Percentiles rank a stretch among this genome's conserved stretches.
Conservation (phyloP, 2,797 vertebrate genomes). For the Smutsia temminckii region DNA sequence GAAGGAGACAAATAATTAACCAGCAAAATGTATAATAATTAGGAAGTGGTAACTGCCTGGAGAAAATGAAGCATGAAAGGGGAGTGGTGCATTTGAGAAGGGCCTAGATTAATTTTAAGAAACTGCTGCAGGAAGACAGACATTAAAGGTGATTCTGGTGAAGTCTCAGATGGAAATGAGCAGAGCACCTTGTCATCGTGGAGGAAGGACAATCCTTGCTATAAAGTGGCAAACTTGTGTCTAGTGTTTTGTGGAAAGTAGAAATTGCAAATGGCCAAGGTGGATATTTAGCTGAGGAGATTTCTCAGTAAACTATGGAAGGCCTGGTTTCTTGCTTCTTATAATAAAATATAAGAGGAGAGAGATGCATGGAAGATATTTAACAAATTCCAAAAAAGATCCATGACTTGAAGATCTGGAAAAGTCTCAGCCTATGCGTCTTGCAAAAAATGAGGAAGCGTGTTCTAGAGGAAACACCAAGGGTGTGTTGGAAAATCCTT, state of each 20-base stretch:
- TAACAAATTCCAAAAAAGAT: background rate
- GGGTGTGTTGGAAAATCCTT: background rate
- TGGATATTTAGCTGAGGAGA: background rate
- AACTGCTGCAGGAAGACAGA: too few species aligned
- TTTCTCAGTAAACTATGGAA: background rate
- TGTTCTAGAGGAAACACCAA: background rate
- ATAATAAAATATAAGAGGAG: background rate
- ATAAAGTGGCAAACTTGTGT: background rate
- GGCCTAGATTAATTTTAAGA: too few species aligned
- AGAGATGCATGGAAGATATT: background rate
- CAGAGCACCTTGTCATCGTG: background rate
- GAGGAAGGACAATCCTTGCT: background rate
- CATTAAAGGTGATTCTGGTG: too few species aligned
- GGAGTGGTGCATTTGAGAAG: too few species aligned
- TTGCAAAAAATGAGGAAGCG: background rate
- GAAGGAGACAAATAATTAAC: background rate
- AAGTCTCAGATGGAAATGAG: background rate
- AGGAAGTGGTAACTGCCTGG: background rate
- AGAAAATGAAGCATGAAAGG: background rate
- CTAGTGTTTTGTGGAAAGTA: background rate
- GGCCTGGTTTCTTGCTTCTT: background rate
- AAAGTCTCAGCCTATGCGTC: background rate
- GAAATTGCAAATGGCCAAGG: background rate
- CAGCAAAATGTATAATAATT: background rate
- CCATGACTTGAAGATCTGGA: background rate